phyloP scores from a whole-genome alignment of 1,140 invertebrate genomes.

The Penaeus vannamei region DNA sequence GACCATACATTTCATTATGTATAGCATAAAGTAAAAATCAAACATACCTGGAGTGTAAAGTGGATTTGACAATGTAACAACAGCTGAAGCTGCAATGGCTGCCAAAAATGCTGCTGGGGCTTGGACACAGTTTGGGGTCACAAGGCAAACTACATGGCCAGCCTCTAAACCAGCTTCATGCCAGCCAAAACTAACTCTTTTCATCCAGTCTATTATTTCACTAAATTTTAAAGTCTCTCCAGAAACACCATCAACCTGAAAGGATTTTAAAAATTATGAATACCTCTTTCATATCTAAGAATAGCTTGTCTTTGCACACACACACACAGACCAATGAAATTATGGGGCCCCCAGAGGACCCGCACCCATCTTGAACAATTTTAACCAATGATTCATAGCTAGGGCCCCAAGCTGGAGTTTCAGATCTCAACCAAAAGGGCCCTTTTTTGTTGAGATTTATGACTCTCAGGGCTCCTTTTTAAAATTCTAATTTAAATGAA shows the following conservation, averaged over 20 bases:
- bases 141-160: slow-evolving; percentile 47
- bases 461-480: too few relatives aligned
- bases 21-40: not conserved
- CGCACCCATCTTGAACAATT: too few relatives aligned
- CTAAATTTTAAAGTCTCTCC: slow-evolving; percentile 39
- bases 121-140: slow-evolving; percentile 45
- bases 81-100: slow-evolving; percentile 30
- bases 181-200: slow-evolving; percentile 44
- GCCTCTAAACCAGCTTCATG: slow-evolving; percentile 44
- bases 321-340: not conserved
- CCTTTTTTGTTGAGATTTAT: too few relatives aligned
- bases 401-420: too few relatives aligned
- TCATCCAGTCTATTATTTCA: slow-evolving; percentile 30
- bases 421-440: too few relatives aligned
- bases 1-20: not conserved
- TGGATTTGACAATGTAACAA: slow-evolving; percentile 52
- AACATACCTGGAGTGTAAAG: slow-evolving; percentile 53
- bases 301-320: not conserved
- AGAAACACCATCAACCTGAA: slow-evolving; percentile 50
- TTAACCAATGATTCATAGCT: too few relatives aligned
- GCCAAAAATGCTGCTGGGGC: slow-evolving; percentile 35
- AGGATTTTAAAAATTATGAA: not conserved
- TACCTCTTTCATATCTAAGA: not conserved
- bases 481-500: too few relatives aligned
- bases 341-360: too few relatives aligned